These are phyloP conservation scores for Mustela erminea DNA, from an alignment of 2,797 vertebrate species.

Conservation along the genomic window DNA sequence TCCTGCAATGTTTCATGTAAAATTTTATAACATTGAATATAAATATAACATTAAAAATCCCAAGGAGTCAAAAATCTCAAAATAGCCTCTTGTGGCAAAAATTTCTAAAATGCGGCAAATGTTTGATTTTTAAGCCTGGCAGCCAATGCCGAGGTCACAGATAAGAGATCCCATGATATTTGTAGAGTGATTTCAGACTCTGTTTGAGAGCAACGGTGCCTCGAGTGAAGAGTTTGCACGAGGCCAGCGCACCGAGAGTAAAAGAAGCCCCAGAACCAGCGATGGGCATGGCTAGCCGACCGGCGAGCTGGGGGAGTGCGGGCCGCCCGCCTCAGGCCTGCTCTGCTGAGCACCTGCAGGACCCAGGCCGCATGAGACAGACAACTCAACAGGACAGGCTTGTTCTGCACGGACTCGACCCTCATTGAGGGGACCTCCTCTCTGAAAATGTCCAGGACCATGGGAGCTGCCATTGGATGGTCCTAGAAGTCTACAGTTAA, in stretches of 20 bases:
- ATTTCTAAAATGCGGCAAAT: neutral
- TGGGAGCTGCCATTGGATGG: rapidly evolving
- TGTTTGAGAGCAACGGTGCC: rapidly evolving
- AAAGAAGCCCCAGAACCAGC: too few species aligned
- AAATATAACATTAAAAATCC: neutral
- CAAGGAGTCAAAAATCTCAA: neutral
- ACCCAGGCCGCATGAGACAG: too few species aligned
- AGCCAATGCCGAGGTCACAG: neutral
- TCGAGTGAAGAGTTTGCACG: too few species aligned
- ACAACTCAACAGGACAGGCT: neutral
- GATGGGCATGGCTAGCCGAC: rapidly evolving
- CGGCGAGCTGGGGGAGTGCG: rapidly evolving
- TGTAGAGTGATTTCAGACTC: neutral
- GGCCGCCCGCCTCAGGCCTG: rapidly evolving
- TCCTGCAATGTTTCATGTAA: neutral
- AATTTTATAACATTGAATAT: neutral
- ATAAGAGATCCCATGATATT: neutral
- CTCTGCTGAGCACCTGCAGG: neutral
- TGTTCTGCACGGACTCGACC: neutral
- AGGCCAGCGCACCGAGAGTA: too few species aligned
- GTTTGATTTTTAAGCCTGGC: neutral
- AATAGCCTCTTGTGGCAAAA: neutral
- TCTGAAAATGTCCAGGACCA: neutral
- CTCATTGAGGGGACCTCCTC: rapidly evolving
- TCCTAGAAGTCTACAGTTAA: too few species aligned